Evolutionary conservation across 2,888 invertebrate species (phyloP).

Genomic region (Dryococelus australis): DNA sequence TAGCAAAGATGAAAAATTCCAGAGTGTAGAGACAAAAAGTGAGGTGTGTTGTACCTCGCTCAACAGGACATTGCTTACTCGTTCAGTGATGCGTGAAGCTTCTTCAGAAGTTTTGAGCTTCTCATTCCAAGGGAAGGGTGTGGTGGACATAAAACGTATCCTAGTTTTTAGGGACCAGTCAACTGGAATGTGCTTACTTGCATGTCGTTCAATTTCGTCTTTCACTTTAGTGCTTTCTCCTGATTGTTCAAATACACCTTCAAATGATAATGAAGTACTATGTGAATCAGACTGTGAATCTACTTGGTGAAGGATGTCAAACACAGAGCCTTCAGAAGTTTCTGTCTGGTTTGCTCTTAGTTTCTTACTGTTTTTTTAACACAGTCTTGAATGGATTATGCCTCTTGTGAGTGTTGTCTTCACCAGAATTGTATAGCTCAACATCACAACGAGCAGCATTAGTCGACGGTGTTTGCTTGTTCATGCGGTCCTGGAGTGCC

Average conservation of each 20-base stretch:
- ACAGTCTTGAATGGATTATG: conserved; percentile 73
- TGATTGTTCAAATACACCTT: background rate
- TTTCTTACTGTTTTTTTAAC: background rate
- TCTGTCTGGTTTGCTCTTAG: background rate
- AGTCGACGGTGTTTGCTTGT: conserved; percentile 52
- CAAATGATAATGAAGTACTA: background rate
- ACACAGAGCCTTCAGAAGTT: background rate
- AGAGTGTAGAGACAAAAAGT: too few species aligned
- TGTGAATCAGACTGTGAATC: background rate
- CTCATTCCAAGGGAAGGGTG: conserved; percentile 80
- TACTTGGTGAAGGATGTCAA: background rate
- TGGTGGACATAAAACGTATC: conserved; percentile 77
- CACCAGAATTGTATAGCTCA: background rate
- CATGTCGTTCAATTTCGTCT: background rate
- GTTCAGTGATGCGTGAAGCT: conserved; percentile 90
- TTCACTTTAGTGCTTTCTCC: background rate
- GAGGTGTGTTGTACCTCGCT: too few species aligned
- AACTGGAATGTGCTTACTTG: conserved; percentile 65
- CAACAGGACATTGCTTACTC: too few species aligned
- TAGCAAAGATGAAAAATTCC: too few species aligned
- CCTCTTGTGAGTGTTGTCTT: conserved; percentile 68
- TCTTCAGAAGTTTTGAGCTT: conserved; percentile 87
- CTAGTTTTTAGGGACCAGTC: conserved; percentile 92
- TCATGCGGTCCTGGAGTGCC: conserved; percentile 76
- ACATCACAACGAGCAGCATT: conserved; percentile 43